These are phyloP conservation scores for Ophioderma brevispina DNA, from an alignment of 35 echinoderm and acorn worm genomes.

Conservation along the genomic window DNA sequence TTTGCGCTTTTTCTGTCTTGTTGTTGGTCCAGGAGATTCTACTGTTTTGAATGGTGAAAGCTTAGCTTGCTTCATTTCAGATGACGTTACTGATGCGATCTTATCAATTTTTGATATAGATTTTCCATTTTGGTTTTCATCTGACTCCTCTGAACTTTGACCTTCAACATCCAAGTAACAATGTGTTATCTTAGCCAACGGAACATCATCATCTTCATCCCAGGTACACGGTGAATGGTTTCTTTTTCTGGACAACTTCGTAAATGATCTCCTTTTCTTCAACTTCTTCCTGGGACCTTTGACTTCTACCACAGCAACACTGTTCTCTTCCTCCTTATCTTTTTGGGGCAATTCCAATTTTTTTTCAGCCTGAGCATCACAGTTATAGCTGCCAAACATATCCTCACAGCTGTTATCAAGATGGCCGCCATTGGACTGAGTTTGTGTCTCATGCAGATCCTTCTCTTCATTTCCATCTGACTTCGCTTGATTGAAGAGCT, in stretches of 20 bases:
- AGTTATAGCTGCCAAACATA: constrained; percentile 5
- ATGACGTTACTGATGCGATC: no score
- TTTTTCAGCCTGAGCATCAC: not conserved
- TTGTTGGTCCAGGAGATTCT: no score
- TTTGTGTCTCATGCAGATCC: not conserved
- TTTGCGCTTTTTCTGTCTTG: no score
- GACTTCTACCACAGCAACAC: not conserved
- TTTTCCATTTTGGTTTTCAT: no score
- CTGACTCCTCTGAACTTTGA: constrained; percentile 5
- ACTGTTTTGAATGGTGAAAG: no score
- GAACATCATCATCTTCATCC: constrained; percentile 43
- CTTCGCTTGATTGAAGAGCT: not conserved
- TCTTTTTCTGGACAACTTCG: not conserved
- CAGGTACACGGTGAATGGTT: not conserved
- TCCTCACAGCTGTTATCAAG: constrained; percentile 32
- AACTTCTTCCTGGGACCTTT: not conserved
- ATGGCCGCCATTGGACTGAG: not conserved
- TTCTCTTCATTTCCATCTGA: not conserved
- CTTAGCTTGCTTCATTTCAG: no score
- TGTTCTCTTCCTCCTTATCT: not conserved
- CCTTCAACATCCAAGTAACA: constrained; percentile 56
- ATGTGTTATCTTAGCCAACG: constrained; percentile 40
- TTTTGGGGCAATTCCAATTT: not conserved
- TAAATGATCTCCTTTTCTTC: not conserved
- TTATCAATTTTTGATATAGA: no score